Percentiles rank a stretch among this genome's conserved stretches.
These are phyloP conservation scores for Mirza zaza DNA, from an alignment of 2,113 vertebrate genomes.

Conservation along the genomic window DNA sequence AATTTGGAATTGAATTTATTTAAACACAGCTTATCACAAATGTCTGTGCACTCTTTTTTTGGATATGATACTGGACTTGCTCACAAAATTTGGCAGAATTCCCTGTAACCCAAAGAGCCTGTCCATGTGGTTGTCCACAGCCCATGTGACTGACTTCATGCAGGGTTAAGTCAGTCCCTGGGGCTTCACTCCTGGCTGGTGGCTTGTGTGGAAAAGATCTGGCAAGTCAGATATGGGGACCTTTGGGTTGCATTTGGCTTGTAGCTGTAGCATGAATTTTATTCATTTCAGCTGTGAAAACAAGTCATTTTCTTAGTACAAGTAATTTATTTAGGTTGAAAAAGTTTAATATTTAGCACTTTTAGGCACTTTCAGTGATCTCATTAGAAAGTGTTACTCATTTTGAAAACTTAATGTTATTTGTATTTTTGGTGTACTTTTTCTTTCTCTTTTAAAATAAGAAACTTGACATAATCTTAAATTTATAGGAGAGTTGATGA, in stretches of 20 bases:
- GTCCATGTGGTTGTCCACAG: rapidly evolving
- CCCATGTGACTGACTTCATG: neutral
- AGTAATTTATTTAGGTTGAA: constrained; percentile 7
- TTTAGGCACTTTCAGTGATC: neutral
- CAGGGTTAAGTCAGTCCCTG: neutral
- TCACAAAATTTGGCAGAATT: neutral
- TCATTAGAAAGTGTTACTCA: neutral
- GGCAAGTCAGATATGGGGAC: neutral
- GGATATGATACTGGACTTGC: neutral
- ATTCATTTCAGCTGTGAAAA: neutral
- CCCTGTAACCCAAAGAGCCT: neutral
- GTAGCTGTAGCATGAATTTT: neutral
- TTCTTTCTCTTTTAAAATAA: neutral
- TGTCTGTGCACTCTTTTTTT: neutral
- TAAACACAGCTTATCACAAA: neutral
- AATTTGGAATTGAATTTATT: constrained; percentile 39
- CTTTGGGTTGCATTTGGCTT: neutral
- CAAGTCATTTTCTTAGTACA: neutral
- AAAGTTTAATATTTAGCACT: constrained; percentile 2
- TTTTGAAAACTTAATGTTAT: neutral
- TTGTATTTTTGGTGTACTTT: neutral
- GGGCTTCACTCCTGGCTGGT: neutral
- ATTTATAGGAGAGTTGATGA: neutral
- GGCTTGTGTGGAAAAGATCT: neutral
- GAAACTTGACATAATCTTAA: neutral